These are phyloP conservation scores for Contarinia nasturtii DNA, from an alignment of 1,140 invertebrate genomes.

Conservation along the genomic window DNA sequence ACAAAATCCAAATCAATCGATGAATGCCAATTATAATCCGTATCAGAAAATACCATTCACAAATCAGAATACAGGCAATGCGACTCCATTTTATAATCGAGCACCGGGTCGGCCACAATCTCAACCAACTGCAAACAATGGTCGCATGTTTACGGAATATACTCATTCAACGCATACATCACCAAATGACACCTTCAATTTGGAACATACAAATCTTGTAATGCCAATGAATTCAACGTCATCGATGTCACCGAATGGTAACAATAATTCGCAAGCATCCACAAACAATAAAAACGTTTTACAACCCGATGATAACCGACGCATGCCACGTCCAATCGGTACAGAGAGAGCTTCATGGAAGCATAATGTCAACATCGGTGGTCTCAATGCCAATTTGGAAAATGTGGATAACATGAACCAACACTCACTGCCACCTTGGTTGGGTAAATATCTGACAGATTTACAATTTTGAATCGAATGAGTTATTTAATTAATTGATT, in stretches of 20 bases:
- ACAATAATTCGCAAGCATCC: slow-evolving; percentile 13
- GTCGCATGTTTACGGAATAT: slow-evolving; percentile 1
- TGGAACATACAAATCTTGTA: slow-evolving; percentile 13
- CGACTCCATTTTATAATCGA: slow-evolving; percentile 1
- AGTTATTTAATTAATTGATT: too few relatives aligned
- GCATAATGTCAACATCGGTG: slow-evolving; percentile 12
- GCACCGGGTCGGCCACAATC: slow-evolving; percentile 8
- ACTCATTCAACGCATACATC: not conserved
- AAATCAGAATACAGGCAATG: not conserved
- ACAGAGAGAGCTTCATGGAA: slow-evolving; percentile 53
- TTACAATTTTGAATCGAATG: too few relatives aligned
- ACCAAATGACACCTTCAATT: slow-evolving; percentile 15
- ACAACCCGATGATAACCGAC: slow-evolving; percentile 38
- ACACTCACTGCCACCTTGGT: too few relatives aligned
- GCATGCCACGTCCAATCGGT: slow-evolving; percentile 55
- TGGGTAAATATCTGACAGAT: too few relatives aligned
- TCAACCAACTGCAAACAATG: slow-evolving; percentile 8
- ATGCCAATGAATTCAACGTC: slow-evolving; percentile 24
- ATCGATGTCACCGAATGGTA: slow-evolving; percentile 34
- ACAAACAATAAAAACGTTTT: slow-evolving; percentile 23
- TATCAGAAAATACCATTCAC: slow-evolving; percentile 2
- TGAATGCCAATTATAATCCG: not conserved
- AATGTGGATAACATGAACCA: too few relatives aligned
- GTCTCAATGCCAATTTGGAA: not conserved
- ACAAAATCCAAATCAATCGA: slow-evolving; percentile 8